phyloP scores from a whole-genome alignment of 2,888 invertebrate species.

The Tyria jacobaeae region DNA sequence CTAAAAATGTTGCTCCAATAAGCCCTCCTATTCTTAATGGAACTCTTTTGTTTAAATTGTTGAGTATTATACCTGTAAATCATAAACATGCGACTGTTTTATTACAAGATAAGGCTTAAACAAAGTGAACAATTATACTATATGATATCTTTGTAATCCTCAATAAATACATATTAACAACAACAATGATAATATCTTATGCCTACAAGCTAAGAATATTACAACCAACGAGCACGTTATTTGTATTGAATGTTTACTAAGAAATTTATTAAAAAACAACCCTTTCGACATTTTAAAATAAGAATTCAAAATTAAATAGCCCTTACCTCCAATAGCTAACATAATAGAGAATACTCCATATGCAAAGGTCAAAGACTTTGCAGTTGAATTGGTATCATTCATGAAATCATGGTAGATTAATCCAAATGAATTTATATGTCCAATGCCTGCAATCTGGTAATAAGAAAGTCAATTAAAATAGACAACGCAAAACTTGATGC shows the following conservation, averaged over 20 bases:
- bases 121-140: neutral
- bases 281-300: neutral
- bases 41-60: conserved; percentile 82
- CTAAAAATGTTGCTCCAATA: conserved; percentile 82
- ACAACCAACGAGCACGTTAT: neutral
- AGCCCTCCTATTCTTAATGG: conserved; percentile 86
- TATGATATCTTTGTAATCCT: neutral
- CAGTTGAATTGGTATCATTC: conserved; percentile 71
- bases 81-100: neutral
- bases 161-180: neutral
- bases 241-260: neutral
- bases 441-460: conserved; percentile 86
- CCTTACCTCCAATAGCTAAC: conserved; percentile 79
- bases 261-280: neutral
- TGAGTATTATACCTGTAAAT: conserved; percentile 87
- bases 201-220: neutral
- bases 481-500: neutral
- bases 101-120: neutral
- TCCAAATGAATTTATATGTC: conserved; percentile 88
- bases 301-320: neutral
- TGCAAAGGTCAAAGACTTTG: conserved; percentile 76
- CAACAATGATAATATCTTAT: neutral
- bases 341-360: conserved; percentile 79
- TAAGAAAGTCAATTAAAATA: neutral
- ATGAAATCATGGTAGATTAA: conserved; percentile 83